These are phyloP conservation scores for Mechanitis mazaeus DNA, from an alignment of 2,888 invertebrate genomes.

Conservation along the genomic window DNA sequence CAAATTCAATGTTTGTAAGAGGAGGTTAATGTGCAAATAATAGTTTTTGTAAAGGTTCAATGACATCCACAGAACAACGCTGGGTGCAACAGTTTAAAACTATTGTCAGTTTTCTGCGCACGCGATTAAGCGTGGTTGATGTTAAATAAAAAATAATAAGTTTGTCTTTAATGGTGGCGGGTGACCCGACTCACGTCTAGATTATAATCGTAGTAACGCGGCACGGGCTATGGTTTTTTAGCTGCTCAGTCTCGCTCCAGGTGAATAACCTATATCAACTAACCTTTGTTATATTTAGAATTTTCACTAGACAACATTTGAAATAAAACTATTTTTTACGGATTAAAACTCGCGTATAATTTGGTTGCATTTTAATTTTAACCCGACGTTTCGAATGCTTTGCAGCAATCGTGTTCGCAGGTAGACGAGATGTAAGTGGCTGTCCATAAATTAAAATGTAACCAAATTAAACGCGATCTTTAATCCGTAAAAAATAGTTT, in stretches of 20 bases:
- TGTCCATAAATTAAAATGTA: no score
- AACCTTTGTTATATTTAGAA: not conserved
- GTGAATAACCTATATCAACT: not conserved
- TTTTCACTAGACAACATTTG: no score
- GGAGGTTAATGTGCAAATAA: conserved; percentile 22
- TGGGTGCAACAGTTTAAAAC: conserved; percentile 6
- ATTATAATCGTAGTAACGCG: conserved; percentile 18
- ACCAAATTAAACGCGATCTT: no score
- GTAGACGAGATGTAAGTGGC: no score
- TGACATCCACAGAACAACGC: conserved; percentile 33
- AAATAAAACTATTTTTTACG: no score
- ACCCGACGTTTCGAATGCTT: no score
- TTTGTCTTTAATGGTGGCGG: conserved; percentile 23
- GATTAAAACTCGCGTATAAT: no score
- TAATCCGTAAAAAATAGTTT: no score
- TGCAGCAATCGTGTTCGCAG: no score
- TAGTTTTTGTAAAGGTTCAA: conserved; percentile 47
- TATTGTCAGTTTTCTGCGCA: conserved; percentile 5
- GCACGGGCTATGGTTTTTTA: conserved; percentile 10
- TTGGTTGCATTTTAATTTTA: no score
- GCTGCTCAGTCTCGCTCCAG: conserved; percentile 1
- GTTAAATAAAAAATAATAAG: conserved; percentile 23
- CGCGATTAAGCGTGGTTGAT: conserved; percentile 11
- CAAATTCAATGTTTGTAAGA: no score
- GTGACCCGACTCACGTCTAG: conserved; percentile 26